Evolutionary conservation across 2,888 invertebrate genomes (phyloP).

Genomic region (Hirtodrosophila duncani): DNA sequence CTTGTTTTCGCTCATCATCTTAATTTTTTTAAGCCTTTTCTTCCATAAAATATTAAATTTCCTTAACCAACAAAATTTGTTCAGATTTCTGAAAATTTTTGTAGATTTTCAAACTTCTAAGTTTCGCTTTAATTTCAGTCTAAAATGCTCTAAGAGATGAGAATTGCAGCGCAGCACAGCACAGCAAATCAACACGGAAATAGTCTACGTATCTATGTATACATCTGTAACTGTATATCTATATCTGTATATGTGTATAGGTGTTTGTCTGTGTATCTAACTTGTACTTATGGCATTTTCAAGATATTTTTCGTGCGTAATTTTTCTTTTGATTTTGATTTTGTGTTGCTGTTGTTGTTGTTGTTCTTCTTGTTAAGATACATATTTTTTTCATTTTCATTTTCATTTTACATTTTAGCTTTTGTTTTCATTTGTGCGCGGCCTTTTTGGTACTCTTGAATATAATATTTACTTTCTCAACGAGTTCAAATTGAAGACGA

Average conservation of each 20-base stretch:
- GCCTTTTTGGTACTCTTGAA: constrained; percentile 60
- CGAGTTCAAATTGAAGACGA: constrained; percentile 57
- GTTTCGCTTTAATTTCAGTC: neutral
- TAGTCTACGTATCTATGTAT: constrained; percentile 29
- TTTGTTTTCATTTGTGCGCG: constrained; percentile 6
- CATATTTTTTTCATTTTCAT: constrained; percentile 6
- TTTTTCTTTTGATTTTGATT: constrained; percentile 58
- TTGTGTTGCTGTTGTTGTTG: constrained; percentile 14
- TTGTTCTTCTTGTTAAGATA: constrained; percentile 12
- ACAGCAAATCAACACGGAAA: constrained; percentile 51
- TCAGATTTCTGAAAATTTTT: too few species aligned
- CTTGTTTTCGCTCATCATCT: too few species aligned
- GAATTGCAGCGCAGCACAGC: constrained; percentile 28
- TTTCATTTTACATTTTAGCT: neutral
- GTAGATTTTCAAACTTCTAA: too few species aligned
- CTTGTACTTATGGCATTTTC: constrained; percentile 68
- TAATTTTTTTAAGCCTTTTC: too few species aligned
- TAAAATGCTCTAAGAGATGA: constrained; percentile 27
- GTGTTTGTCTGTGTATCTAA: constrained; percentile 7
- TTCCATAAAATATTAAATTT: too few species aligned
- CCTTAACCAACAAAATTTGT: too few species aligned
- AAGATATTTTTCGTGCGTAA: constrained; percentile 72
- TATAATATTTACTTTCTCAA: too few species aligned
- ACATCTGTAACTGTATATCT: constrained; percentile 22
- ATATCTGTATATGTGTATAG: constrained; percentile 8